Conservation (phyloP, 1,140 invertebrate species). For the Drosophila santomea region DNA sequence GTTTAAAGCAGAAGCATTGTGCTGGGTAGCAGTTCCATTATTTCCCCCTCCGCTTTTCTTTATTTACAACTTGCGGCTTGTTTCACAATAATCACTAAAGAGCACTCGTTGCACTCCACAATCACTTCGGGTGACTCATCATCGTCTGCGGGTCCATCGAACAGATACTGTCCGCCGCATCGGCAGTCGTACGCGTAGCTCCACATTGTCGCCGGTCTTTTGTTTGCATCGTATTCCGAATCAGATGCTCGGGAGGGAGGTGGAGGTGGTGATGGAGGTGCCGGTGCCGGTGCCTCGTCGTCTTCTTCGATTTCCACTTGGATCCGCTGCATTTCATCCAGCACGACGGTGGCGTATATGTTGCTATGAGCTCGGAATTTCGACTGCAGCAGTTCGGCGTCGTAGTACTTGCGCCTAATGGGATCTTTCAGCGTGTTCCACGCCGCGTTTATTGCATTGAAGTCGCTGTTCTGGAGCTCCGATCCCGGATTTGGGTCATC, state of each 20-base stretch:
- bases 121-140: slow-evolving; percentile 74
- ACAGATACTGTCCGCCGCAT: slow-evolving; percentile 81
- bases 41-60: slow-evolving; percentile 14
- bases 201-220: slow-evolving; percentile 51
- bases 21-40: slow-evolving; percentile 20
- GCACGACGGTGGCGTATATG: slow-evolving; percentile 66
- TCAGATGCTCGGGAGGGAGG: slow-evolving; percentile 16
- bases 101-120: slow-evolving; percentile 83
- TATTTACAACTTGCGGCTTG: slow-evolving; percentile 31
- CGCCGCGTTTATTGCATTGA: slow-evolving; percentile 78
- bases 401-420: slow-evolving; percentile 74
- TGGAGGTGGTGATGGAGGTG: background rate
- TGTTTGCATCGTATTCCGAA: slow-evolving; percentile 38
- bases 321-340: slow-evolving; percentile 65
- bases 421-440: slow-evolving; percentile 84
- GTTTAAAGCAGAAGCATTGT: slow-evolving; percentile 24
- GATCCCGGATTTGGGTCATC: slow-evolving; percentile 59
- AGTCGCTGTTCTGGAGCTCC: slow-evolving; percentile 43
- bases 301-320: slow-evolving; percentile 35
- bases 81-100: slow-evolving; percentile 80
- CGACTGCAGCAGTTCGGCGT: slow-evolving; percentile 79
- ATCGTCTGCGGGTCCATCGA: slow-evolving; percentile 57
- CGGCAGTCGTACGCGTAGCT: slow-evolving; percentile 76
- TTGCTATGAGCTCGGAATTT: slow-evolving; percentile 78
- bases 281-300: background rate